Evolutionary conservation across 2,113 vertebrate species (phyloP).

Genomic region (Colaptes auratus): DNA sequence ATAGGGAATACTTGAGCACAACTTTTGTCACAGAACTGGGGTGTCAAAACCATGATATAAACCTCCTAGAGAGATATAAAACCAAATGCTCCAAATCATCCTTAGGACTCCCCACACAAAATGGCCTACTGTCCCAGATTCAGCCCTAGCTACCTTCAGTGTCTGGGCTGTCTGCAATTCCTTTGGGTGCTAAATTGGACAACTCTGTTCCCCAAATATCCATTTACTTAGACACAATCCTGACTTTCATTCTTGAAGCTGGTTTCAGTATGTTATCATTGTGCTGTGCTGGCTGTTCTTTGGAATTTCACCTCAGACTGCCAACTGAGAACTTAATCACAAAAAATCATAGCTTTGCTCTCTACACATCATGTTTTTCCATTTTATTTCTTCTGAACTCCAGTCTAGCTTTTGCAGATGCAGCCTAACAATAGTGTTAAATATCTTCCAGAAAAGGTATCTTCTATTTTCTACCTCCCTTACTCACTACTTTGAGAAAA

Average conservation of each 20-base stretch:
- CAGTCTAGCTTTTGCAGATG: neutral
- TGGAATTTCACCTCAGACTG: no score
- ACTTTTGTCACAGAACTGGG: no score
- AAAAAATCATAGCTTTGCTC: neutral
- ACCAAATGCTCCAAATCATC: no score
- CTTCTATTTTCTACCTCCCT: neutral
- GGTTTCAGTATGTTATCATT: neutral
- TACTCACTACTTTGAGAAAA: neutral
- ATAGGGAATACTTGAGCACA: no score
- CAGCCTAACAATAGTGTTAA: neutral
- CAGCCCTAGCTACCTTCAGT: no score
- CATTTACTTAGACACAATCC: neutral
- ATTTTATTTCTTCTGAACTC: neutral
- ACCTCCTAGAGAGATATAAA: no score
- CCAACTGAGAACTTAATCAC: neutral
- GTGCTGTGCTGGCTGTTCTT: neutral
- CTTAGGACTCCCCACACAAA: no score
- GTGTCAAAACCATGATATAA: no score
- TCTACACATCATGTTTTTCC: neutral
- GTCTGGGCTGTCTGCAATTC: neutral
- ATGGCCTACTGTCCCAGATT: no score
- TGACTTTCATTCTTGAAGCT: neutral
- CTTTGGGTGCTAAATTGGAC: neutral
- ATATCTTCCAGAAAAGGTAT: neutral
- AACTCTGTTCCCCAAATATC: neutral